Conservation (phyloP, 92 coral and sea anemone genomes). For the Epizoanthus scotinus region DNA sequence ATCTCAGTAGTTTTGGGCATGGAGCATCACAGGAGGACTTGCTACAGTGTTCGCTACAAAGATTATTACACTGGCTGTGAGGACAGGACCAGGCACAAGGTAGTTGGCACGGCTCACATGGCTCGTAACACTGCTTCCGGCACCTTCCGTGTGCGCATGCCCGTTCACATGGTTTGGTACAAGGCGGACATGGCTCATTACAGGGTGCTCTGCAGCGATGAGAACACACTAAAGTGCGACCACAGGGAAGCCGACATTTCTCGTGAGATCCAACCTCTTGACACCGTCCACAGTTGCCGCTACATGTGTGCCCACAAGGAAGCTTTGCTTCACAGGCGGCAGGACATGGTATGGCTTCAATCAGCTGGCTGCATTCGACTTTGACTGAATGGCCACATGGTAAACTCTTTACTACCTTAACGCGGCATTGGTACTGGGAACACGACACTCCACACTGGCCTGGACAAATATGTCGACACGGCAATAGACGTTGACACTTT, state of each 20-base stretch:
- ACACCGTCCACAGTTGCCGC: slow-evolving; percentile 54
- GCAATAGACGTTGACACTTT: slow-evolving; percentile 8
- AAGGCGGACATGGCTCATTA: slow-evolving; percentile 72
- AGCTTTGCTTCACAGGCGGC: slow-evolving; percentile 38
- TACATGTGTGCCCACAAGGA: slow-evolving; percentile 44
- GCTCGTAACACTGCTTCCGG: slow-evolving; percentile 36
- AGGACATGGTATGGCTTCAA: slow-evolving; percentile 42
- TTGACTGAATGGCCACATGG: slow-evolving; percentile 65
- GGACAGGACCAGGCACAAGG: slow-evolving; percentile 67
- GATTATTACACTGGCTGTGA: slow-evolving; percentile 65
- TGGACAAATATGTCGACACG: slow-evolving; percentile 14
- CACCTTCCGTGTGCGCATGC: slow-evolving; percentile 64
- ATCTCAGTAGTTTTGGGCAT: slow-evolving; percentile 50
- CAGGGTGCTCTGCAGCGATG: slow-evolving; percentile 71
- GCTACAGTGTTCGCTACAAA: slow-evolving; percentile 62
- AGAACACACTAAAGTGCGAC: slow-evolving; percentile 67
- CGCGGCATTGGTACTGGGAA: slow-evolving; percentile 48
- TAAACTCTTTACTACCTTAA: slow-evolving; percentile 44
- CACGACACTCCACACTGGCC: slow-evolving; percentile 64
- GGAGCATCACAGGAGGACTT: slow-evolving; percentile 57
- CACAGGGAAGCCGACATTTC: slow-evolving; percentile 59
- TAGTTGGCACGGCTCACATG: slow-evolving; percentile 45
- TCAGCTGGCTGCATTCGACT: slow-evolving; percentile 44
- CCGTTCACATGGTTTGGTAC: slow-evolving; percentile 54
- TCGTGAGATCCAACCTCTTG: slow-evolving; percentile 54